A percentile compares a stretch with the other conserved stretches of the same genome.
Evolutionary conservation across 2,113 vertebrate genomes (phyloP).

Genomic region (Carassius carassius): DNA sequence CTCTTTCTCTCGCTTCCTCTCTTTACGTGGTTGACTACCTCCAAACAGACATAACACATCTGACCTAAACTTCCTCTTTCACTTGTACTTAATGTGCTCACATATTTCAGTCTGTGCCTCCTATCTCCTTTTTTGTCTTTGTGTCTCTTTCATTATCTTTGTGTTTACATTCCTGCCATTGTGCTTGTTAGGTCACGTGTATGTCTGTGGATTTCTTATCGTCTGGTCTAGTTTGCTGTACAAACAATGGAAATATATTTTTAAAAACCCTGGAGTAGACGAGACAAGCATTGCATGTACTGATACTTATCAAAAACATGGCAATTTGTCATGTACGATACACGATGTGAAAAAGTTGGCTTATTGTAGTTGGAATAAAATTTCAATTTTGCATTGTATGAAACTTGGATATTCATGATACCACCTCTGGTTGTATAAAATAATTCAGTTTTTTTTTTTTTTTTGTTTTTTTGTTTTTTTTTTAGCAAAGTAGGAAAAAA

Average conservation of each 20-base stretch:
- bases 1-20: background rate
- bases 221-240: background rate
- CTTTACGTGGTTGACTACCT: conserved; percentile 25
- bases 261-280: background rate
- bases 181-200: conserved; percentile 11
- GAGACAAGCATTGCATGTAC: background rate
- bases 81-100: background rate
- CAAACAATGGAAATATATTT: background rate
- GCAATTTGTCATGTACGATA: background rate
- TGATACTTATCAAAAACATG: background rate
- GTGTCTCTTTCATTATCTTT: conserved; percentile 10
- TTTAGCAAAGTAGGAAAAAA: no score
- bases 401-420: no score
- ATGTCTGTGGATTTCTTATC: background rate
- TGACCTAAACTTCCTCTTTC: background rate
- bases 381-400: no score
- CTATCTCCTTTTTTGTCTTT: background rate
- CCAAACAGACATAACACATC: conserved; percentile 51
- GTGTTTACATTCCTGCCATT: conserved; percentile 34
- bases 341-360: background rate
- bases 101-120: background rate
- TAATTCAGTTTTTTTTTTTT: no score
- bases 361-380: background rate
- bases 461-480: no score
- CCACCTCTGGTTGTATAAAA: no score